Evolutionary conservation across 1,140 invertebrate species (phyloP), one percentile per base, ranked within the genome.

Genomic region (Solen grandis): DNA sequence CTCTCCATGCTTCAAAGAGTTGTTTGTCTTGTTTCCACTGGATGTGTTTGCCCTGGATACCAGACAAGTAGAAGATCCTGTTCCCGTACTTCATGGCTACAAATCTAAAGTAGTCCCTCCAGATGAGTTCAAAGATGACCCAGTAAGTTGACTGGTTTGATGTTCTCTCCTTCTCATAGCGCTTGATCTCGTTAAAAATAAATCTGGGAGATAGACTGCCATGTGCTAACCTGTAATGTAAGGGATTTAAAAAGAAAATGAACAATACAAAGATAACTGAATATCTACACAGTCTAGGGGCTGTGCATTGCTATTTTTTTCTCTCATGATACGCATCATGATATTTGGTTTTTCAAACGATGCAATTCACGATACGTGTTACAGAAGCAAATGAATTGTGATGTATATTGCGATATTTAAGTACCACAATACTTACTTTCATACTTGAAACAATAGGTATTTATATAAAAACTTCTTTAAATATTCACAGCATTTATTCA

Each of bases 31-130:
- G 84, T 70, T 90, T 90, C 92, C 92, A 92, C 31, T 86, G 83
- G 13, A 90, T 74, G 31, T 85, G 74, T 80, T 90, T 83, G 59
- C 85, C 86, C 78, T 88, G 68, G 84, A 89, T 85, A 41, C 62
- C 38, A 13, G 66, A 69, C 5, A 70, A 54, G 75, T 86, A 90
- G 80, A 93, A 93, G 8, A 93, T 82, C 54, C 85, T 73, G 75
- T 90, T 89, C 25, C 91, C 92, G 86, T 89, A 92, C 76, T 92
- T 92, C 10, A 91, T n/a, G 25, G 88, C 88, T 27, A 92, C 90
- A 87, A 87, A 93, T 81, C 90, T 83, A 72, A 93, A 93, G 80
- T 92, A 93, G 68, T 93, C 92, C 68, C 92, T 85, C 92, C 92
- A 93, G 8, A 93, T 46, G 33, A 93, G 85, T 63, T 93, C 92